Evolutionary conservation across 2,797 vertebrate species (phyloP).

Genomic region (Tangara arthus): DNA sequence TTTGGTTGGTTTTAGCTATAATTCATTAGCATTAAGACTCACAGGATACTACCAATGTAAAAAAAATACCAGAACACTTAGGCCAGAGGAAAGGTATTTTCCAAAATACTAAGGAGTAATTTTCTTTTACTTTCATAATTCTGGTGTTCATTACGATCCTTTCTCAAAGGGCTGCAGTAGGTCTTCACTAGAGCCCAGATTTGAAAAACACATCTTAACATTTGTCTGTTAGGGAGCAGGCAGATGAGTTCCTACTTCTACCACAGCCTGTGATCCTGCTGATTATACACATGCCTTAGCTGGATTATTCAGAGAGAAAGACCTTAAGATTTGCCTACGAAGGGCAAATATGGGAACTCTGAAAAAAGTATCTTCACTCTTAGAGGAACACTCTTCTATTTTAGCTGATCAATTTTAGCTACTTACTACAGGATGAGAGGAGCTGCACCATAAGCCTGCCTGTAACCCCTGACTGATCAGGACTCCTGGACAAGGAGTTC

Average conservation of each 20-base stretch:
- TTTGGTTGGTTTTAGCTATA: background rate
- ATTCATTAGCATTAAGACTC: background rate
- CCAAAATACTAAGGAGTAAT: background rate
- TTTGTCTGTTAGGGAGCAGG: background rate
- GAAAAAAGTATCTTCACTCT: background rate
- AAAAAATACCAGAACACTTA: background rate
- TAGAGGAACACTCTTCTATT: background rate
- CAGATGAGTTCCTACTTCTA: background rate
- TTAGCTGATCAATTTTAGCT: background rate
- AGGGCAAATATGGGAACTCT: background rate
- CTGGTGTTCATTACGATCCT: background rate
- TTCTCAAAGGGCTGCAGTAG: background rate
- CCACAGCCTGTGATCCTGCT: background rate
- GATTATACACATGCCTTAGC: background rate
- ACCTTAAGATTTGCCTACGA: background rate
- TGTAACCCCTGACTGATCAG: background rate
- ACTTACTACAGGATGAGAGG: background rate
- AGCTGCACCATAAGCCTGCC: background rate
- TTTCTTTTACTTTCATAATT: background rate
- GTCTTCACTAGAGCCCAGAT: background rate
- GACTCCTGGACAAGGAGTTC: background rate
- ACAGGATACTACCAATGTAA: background rate
- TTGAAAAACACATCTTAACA: background rate
- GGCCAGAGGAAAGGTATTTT: background rate
- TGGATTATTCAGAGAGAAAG: background rate